Conservation (phyloP, 2,888 invertebrate species). For the Netelia inedita region DNA sequence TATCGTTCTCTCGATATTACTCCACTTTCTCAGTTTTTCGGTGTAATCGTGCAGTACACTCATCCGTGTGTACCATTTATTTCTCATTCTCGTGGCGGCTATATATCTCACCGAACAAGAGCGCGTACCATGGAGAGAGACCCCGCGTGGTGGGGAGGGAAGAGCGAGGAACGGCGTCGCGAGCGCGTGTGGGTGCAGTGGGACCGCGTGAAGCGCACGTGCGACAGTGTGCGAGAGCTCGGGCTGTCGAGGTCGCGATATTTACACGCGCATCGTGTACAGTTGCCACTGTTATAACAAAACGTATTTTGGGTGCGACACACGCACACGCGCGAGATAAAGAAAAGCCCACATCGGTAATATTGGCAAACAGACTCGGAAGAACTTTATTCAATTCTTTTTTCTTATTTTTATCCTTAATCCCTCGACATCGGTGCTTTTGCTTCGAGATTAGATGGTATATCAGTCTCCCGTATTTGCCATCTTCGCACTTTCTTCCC, state of each 20-base stretch:
- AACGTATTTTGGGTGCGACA: neutral
- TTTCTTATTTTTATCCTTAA: neutral
- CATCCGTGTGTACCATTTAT: neutral
- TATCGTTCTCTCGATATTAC: slow-evolving; percentile 13
- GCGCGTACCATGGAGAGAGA: slow-evolving; percentile 50
- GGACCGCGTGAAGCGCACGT: slow-evolving; percentile 68
- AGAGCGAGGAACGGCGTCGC: slow-evolving; percentile 84
- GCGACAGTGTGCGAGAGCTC: slow-evolving; percentile 62
- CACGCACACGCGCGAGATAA: neutral
- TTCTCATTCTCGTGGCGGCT: neutral
- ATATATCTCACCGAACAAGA: slow-evolving; percentile 12
- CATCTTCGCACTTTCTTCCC: neutral
- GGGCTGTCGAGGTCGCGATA: slow-evolving; percentile 57
- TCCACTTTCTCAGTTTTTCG: slow-evolving; percentile 25
- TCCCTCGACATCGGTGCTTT: neutral
- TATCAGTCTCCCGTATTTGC: neutral
- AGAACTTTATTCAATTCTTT: neutral
- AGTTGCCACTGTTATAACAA: neutral
- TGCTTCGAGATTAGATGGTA: neutral
- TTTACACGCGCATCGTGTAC: slow-evolving; percentile 23
- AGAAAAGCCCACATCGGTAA: slow-evolving; percentile 6
- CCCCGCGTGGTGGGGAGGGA: slow-evolving; percentile 70
- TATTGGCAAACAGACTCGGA: neutral
- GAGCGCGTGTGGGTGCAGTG: slow-evolving; percentile 64
- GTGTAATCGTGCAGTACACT: neutral